Evolutionary conservation across 2,113 vertebrate genomes (phyloP).

Genomic region (Galeopterus variegatus): DNA sequence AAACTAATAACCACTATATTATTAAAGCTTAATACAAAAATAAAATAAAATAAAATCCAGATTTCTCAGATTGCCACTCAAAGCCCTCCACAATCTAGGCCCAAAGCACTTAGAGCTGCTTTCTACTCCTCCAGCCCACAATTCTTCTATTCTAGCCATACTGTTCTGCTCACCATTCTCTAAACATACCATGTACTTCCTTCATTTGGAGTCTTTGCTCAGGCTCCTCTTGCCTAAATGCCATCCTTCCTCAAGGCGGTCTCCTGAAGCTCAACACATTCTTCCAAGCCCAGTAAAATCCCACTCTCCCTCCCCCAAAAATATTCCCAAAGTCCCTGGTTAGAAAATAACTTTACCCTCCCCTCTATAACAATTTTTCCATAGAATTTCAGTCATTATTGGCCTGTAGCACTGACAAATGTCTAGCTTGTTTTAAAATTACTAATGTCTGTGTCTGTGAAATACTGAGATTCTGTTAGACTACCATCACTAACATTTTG

Average conservation of each 20-base stretch:
- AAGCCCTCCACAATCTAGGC: neutral
- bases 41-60: constrained; percentile 39
- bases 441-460: neutral
- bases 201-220: neutral
- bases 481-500: neutral
- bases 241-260: neutral
- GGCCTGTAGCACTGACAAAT: neutral
- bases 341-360: constrained; percentile 39
- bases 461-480: neutral
- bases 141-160: neutral
- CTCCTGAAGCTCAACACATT: neutral
- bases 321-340: neutral
- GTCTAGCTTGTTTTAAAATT: constrained; percentile 20
- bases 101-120: neutral
- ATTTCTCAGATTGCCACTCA: constrained; percentile 17
- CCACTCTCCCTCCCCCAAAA: neutral
- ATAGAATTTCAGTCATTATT: neutral
- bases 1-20: constrained; percentile 15
- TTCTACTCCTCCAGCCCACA: neutral
- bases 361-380: neutral
- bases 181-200: neutral
- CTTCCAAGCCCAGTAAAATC: neutral
- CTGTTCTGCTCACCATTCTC: neutral
- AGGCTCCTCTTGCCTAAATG: neutral
- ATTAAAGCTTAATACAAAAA: constrained; percentile 55